Evolutionary conservation across 1,140 invertebrate species (phyloP), one percentile per base, ranked within the genome.

Genomic region (Homarus americanus): DNA sequence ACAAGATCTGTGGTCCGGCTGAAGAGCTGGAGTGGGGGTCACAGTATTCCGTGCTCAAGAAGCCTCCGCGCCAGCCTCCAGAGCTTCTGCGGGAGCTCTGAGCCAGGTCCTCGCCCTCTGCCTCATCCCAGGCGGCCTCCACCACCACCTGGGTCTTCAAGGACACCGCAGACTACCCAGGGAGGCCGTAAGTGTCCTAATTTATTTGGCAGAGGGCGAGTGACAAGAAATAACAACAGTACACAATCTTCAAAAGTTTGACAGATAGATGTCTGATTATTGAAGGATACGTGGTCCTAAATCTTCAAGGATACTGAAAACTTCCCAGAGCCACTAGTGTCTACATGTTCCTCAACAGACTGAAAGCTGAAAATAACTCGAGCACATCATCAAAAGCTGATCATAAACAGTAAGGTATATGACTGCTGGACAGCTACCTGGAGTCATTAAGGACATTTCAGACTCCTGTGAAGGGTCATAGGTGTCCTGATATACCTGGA

Each of bases 1-100:
- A 88, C 86, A 88, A 88, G 63, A 88, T 88, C 28, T 88, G 86
- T n/a, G 86, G 86, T 7, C 86, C 86, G 5, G 86, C 86, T 2
- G 86, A 88, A 41, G 86, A 88, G 78, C 58, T 88, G 2, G 86
- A 88, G 78, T 88, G 75, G 75, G 86, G 86, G 1, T 88, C 86
- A 1, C 86, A 88, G 58, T 88, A 88, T 58, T 88, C 86, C 3
- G 86, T 88, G 1, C 38, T 88, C 1, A 88, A 88, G 76, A 79
- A 79, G n/a, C 38, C 86, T 24, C 28, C 49, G 7, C 53, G 86
- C 28, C 75, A 76, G 9, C 58, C 53, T 0, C 86, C 86, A 40
- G 86, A 88, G 20, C 63, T 88, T 0, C 75, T 88, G 1, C 34
- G 86, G 76, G 86, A 88, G 36, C 53, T 88, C 76, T 88, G 83